Percentiles rank a stretch among this genome's conserved stretches.
These are phyloP conservation scores for Amazona ochrocephala DNA, from an alignment of 2,797 vertebrate species.

Conservation along the genomic window DNA sequence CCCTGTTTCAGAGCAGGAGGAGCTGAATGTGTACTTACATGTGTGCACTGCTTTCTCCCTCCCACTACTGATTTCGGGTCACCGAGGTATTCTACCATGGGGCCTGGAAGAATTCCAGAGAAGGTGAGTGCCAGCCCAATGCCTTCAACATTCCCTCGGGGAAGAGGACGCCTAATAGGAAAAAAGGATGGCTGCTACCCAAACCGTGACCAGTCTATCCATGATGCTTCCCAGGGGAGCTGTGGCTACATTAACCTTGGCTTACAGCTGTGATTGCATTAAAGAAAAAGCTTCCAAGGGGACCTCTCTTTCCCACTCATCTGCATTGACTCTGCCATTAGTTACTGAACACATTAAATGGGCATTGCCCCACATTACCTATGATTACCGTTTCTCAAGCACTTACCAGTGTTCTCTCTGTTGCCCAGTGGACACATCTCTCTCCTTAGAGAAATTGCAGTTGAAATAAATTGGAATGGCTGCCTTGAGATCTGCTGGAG, in stretches of 20 bases:
- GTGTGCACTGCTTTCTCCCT: accelerated
- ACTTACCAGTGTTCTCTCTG: background rate
- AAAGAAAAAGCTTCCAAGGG: conserved; percentile 9
- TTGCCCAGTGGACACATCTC: background rate
- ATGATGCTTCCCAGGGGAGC: background rate
- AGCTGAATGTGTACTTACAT: accelerated
- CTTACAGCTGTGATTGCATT: background rate
- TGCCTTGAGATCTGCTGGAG: background rate
- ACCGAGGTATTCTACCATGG: background rate
- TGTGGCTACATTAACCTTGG: conserved; percentile 1
- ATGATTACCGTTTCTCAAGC: background rate
- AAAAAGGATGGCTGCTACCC: background rate
- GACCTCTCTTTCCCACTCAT: background rate
- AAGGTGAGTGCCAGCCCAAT: background rate
- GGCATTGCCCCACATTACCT: background rate
- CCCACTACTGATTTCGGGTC: background rate
- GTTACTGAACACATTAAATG: background rate
- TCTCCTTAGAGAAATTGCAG: background rate
- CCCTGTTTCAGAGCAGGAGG: background rate
- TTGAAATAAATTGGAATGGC: background rate
- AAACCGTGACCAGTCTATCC: background rate
- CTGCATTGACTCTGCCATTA: background rate
- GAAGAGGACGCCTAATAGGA: background rate
- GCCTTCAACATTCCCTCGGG: background rate
- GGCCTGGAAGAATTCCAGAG: background rate